phyloP scores from a whole-genome alignment of 2,113 vertebrate species.

The Cyprinodon variegatus region DNA sequence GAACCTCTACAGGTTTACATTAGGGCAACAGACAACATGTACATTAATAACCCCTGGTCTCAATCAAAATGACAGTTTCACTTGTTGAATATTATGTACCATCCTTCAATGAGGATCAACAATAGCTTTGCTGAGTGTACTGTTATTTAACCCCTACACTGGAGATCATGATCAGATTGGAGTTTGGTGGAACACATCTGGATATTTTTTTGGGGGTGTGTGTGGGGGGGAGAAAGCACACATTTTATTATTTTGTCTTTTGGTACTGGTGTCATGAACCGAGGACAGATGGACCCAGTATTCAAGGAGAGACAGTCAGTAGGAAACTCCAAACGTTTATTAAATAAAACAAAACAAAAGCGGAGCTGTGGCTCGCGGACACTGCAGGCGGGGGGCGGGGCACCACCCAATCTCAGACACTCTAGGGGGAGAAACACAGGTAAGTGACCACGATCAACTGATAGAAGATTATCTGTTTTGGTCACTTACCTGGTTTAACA shows the following conservation, averaged over 20 bases:
- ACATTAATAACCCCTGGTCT: constrained; percentile 33
- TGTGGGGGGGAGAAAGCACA: constrained; percentile 71
- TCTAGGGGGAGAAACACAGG: no score
- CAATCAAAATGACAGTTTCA: constrained; percentile 25
- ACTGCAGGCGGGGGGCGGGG: no score
- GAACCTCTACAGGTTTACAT: constrained; percentile 32
- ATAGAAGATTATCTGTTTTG: no score
- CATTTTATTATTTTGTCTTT: constrained; percentile 68
- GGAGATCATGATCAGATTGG: constrained; percentile 46
- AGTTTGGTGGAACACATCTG: constrained; percentile 52
- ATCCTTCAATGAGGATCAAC: constrained; percentile 26
- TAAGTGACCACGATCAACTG: no score
- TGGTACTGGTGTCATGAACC: no score
- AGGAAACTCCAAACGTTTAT: constrained; percentile 74
- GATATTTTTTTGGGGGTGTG: no score
- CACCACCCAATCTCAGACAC: no score
- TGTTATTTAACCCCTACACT: constrained; percentile 35
- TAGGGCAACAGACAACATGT: constrained; percentile 49
- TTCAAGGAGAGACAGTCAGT: constrained; percentile 78
- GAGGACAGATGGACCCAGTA: no score
- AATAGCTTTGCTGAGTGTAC: constrained; percentile 14
- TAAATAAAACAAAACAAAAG: no score
- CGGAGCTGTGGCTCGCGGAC: no score
- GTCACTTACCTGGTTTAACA: no score
- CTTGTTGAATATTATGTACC: constrained; percentile 16